Evolutionary conservation across 2,888 invertebrate species (phyloP).

Genomic region (Acleris emargana): DNA sequence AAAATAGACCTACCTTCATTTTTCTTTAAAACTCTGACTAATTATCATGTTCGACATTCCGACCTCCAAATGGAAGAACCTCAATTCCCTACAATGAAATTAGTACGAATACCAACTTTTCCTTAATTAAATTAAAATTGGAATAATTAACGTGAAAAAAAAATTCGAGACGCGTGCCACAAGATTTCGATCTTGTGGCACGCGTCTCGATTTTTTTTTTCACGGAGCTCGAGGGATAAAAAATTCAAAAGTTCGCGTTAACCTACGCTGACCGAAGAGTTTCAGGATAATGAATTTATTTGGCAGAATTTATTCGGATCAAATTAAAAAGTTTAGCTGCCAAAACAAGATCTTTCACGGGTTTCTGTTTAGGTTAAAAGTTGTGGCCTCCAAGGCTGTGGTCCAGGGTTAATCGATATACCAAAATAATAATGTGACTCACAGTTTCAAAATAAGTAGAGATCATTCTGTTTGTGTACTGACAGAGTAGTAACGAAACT

Average conservation of each 20-base stretch:
- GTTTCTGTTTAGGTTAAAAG: background rate
- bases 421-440: too few relatives aligned
- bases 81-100: conserved; percentile 1
- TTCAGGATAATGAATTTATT: conserved; percentile 24
- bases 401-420: too few relatives aligned
- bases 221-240: background rate
- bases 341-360: conserved; percentile 9
- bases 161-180: conserved; percentile 2
- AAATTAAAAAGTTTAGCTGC: conserved; percentile 29
- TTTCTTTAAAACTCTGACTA: too few relatives aligned
- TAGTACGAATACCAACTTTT: conserved; percentile 7
- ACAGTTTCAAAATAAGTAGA: too few relatives aligned
- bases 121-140: conserved; percentile 6
- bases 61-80: background rate
- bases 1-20: too few relatives aligned
- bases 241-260: background rate
- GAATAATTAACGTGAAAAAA: conserved; percentile 14
- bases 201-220: too few relatives aligned
- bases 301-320: conserved; percentile 8
- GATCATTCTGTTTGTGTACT: too few relatives aligned
- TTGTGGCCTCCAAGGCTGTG: background rate
- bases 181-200: too few relatives aligned
- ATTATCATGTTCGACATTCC: background rate
- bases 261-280: conserved; percentile 15
- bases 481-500: too few relatives aligned